A percentile compares a stretch with the other conserved stretches of the same genome.
Evolutionary conservation across 2,797 vertebrate species (phyloP).

Genomic region (Urocyon cinereoargenteus): DNA sequence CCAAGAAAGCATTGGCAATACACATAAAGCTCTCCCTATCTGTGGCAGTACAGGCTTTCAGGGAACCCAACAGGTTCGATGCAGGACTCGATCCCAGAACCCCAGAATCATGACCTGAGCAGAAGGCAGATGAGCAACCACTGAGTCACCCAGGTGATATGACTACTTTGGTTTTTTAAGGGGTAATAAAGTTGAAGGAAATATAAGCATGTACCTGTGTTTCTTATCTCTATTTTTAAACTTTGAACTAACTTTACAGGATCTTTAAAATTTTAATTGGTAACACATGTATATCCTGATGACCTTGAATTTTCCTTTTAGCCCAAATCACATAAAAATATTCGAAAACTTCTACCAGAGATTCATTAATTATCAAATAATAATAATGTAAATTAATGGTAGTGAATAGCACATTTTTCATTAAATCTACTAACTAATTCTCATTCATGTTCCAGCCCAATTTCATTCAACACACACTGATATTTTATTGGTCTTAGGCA

Average conservation of each 20-base stretch:
- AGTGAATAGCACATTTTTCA: slow-evolving; percentile 1
- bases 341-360: not conserved
- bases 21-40: accelerated
- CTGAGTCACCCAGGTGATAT: no score
- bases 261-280: not conserved
- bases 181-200: not conserved
- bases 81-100: no score
- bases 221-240: not conserved
- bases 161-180: not conserved
- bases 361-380: slow-evolving; percentile 49
- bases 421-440: slow-evolving; percentile 56
- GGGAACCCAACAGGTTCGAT: no score
- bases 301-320: not conserved
- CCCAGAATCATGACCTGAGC: no score
- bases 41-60: not conserved
- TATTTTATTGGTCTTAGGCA: not conserved
- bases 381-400: slow-evolving; percentile 10
- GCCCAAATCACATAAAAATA: not conserved
- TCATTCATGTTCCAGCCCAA: slow-evolving; percentile 11
- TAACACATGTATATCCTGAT: not conserved
- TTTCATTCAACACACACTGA: not conserved
- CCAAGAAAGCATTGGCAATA: accelerated
- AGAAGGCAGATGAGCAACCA: no score
- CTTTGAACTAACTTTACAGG: not conserved
- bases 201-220: not conserved